Base-by-base conservation (phyloP, 1,140 invertebrate genomes). In the Dolichoris vasculosae region DNA sequence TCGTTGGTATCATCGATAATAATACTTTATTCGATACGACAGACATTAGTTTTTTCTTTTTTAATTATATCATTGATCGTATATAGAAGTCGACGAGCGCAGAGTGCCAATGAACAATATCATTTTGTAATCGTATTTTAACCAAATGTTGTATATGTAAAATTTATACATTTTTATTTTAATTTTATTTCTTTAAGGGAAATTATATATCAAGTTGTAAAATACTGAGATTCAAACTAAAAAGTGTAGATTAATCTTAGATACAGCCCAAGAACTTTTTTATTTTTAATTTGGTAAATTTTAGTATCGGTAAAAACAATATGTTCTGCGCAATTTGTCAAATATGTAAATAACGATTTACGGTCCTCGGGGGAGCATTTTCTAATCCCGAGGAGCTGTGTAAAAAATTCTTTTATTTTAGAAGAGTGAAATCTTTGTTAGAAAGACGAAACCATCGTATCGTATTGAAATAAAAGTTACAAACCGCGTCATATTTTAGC, bases 101-200 rank as follows among this genome's bases (percentile, higher is more conserved):
- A 86, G 82, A 86, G 86, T 86, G 86, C 86, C 86, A 86, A 86
- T 86, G 82, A 84, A 84, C 82, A 86, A 69, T 78, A 78, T 86
- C 35, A 83, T 86, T 83, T 86, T 83, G 80, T 83, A 79, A 79
- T 86, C 32, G 75, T 86, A 83, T 86, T 86, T 86, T 83, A 86
- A 86, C 76, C 75, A 86, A 86, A 77, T 83, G 85, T 83, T 86
- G 75, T 86, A 83, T 83, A 83, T 83, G 82, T 86, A 84, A 81
- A 86, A 86, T 81, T 84, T 86, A 84, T 84, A 84, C 77, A 86
- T 77, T 86, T 86, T 86, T 86, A 84, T 76, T 86, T 86, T 83
- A 13, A 81, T 77, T 86, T 86, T 86, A 81, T 81, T 86, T 86
- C 46, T 86, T 64, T 79, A 63, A 83, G 40, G 17, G 26, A 86